Evolutionary conservation across 1,140 invertebrate species (phyloP).

Genomic region (Frieseomelitta varia): DNA sequence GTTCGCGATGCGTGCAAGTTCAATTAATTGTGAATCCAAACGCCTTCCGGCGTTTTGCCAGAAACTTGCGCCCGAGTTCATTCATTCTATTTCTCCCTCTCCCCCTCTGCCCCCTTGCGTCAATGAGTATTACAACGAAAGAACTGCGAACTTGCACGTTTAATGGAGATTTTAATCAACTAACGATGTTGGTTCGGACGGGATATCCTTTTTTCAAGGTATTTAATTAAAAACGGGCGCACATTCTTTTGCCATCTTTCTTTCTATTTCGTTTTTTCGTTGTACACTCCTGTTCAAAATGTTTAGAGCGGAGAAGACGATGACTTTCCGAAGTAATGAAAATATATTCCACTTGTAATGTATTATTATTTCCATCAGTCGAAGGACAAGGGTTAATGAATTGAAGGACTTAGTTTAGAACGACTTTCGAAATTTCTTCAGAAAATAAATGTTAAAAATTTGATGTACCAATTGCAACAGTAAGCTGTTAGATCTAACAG

Average conservation of each 20-base stretch:
- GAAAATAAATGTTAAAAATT: too few relatives aligned
- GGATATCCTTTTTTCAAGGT: neutral
- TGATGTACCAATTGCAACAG: too few relatives aligned
- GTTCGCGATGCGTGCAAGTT: neutral
- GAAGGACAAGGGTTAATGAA: too few relatives aligned
- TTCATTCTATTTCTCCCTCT: neutral
- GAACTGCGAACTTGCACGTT: neutral
- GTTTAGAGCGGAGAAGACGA: too few relatives aligned
- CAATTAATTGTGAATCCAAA: constrained; percentile 5
- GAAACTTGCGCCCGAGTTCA: neutral
- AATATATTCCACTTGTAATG: too few relatives aligned
- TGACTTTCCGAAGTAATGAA: too few relatives aligned
- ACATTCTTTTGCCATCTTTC: neutral
- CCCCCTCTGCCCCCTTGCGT: neutral
- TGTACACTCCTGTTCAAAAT: too few relatives aligned
- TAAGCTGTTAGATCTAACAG: too few relatives aligned
- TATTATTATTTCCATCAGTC: too few relatives aligned
- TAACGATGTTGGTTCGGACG: too few relatives aligned
- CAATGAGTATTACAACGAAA: neutral
- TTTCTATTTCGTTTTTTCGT: neutral
- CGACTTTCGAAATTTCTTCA: too few relatives aligned
- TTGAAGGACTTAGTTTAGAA: too few relatives aligned
- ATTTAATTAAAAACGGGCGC: neutral
- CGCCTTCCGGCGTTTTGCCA: neutral
- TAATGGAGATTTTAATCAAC: neutral